These are phyloP conservation scores for Cybosia mesomella DNA, from an alignment of 2,888 invertebrate species.

Conservation along the genomic window DNA sequence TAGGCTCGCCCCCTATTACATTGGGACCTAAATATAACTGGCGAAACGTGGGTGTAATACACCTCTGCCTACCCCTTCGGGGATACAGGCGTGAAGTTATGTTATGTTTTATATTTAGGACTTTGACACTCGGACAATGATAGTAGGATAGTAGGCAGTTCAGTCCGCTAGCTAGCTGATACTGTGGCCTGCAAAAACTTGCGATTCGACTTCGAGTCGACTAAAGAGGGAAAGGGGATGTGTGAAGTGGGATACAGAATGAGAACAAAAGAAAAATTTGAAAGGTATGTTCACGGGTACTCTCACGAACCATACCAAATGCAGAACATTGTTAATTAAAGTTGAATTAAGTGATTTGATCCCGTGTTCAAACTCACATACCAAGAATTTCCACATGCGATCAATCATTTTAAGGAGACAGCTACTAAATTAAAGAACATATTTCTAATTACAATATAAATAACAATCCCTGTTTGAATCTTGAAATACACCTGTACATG, in stretches of 20 bases:
- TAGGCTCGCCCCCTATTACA: too few relatives aligned
- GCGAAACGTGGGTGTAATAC: too few relatives aligned
- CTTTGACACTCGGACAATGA: too few relatives aligned
- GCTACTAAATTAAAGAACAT: constrained; percentile 40
- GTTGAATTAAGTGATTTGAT: background rate
- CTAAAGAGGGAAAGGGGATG: background rate
- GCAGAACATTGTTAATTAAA: background rate
- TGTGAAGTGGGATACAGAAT: background rate
- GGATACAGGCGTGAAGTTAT: too few relatives aligned
- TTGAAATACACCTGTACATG: constrained; percentile 62
- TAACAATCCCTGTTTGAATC: constrained; percentile 52
- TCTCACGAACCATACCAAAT: background rate
- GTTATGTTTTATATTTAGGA: too few relatives aligned
- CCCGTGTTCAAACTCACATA: background rate
- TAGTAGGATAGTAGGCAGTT: too few relatives aligned
- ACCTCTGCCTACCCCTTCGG: too few relatives aligned
- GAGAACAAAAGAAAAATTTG: background rate
- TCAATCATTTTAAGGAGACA: constrained; percentile 44
- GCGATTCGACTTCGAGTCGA: too few relatives aligned
- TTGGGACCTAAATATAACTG: too few relatives aligned
- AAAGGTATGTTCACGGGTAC: background rate
- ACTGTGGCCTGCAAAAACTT: too few relatives aligned
- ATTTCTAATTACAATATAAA: constrained; percentile 42
- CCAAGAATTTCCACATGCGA: constrained; percentile 6
- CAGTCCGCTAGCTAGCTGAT: too few relatives aligned